Base-by-base conservation (phyloP, 1,140 invertebrate species). In the Phymorhynchus buccinoides region DNA sequence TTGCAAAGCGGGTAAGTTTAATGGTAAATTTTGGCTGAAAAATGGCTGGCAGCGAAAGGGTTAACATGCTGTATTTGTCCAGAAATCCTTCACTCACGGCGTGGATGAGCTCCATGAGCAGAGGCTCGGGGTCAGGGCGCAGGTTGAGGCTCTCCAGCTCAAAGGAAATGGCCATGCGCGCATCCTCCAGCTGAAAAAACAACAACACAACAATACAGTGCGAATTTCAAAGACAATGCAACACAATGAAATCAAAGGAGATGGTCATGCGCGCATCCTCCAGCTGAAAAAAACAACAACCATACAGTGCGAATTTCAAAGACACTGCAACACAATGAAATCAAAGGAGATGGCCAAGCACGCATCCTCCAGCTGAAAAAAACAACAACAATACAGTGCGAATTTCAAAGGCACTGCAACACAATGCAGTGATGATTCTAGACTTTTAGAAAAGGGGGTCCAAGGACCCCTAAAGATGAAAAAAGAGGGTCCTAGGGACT, bases 71-170 rank as follows among this genome's bases (percentile, higher is more conserved):
- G n/a, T n/a, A n/a, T n/a, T n/a, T n/a, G n/a, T n/a, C n/a, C n/a
- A n/a, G n/a, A n/a, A n/a, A n/a, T n/a, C n/a, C n/a, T n/a, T n/a
- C 86, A 89, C 90, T 89, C 88, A 97, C 97, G 37, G 96, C 95
- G 95, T 99, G 98, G 91, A 99, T 98, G 96, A 99, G 97, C 93
- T 99, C 99, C 94, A 97, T 96, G 18, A 99, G 94, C 81, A 99
- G 94, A 48, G 96, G 95, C 94, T 99, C 98, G 91, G 99, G 98
- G 91, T 99, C 98, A 32, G 98, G 98, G 89, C 96, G 95, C 94
- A 97, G 97, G 35, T 96, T 94, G 41, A 99, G 93, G 77, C 97
- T 96, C 93, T 99, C 97, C 81, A 99, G 92, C 94, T 99, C 99
- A 95, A 98, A 99, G 75, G 95, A 93, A 52, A 99, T 96, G 30